phyloP scores from a whole-genome alignment of 1,140 invertebrate genomes.

The Drosophila gunungcola region DNA sequence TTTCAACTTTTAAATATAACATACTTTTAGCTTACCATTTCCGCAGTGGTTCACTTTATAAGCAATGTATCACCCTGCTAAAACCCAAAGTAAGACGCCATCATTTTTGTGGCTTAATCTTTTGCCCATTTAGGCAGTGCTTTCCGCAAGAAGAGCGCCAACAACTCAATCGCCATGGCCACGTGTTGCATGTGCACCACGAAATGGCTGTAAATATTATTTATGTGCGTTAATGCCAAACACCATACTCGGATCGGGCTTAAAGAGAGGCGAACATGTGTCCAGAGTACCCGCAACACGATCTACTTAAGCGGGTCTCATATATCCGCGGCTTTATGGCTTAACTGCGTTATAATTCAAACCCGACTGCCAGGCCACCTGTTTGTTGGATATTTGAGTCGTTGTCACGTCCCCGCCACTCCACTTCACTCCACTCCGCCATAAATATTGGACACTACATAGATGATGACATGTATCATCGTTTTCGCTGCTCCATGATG shows the following conservation, averaged over 20 bases:
- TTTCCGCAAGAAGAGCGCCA: constrained; percentile 22
- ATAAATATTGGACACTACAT: constrained; percentile 35
- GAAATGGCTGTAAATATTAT: constrained; percentile 76
- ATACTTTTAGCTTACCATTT: too few species aligned
- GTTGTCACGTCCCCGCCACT: constrained; percentile 57
- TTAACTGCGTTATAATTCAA: constrained; percentile 75
- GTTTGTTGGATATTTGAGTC: constrained; percentile 47
- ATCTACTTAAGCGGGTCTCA: constrained; percentile 70
- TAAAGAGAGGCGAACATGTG: constrained; percentile 20
- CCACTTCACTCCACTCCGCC: constrained; percentile 11
- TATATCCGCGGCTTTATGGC: constrained; percentile 71
- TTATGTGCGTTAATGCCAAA: constrained; percentile 64
- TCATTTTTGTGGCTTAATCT: constrained; percentile 39
- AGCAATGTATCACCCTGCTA: constrained; percentile 33
- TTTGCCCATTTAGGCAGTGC: constrained; percentile 45
- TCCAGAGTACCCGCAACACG: constrained; percentile 51
- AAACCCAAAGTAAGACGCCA: constrained; percentile 20
- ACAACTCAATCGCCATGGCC: constrained; percentile 54
- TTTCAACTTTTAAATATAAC: too few species aligned
- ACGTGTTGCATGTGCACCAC: constrained; percentile 78
- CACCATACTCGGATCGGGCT: constrained; percentile 41
- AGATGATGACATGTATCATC: constrained; percentile 4
- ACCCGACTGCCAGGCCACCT: constrained; percentile 39
- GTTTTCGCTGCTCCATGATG: constrained; percentile 16
- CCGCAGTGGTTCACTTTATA: constrained; percentile 5